phyloP scores from a whole-genome alignment of 2,797 vertebrate species.

The Danionella dracula region DNA sequence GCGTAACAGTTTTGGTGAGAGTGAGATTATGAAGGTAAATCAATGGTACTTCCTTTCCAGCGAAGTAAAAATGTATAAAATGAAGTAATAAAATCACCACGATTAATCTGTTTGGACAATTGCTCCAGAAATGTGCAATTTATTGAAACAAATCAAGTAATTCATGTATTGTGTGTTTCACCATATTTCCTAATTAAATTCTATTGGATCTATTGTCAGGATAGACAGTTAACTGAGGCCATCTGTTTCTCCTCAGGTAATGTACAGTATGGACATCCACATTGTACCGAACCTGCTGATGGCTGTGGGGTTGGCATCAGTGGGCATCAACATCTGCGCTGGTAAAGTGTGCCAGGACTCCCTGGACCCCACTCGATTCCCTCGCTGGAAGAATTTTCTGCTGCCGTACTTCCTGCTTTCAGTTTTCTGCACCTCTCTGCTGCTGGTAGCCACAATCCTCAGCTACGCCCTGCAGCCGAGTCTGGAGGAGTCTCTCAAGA shows the following conservation, averaged over 20 bases:
- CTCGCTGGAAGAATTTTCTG: constrained; percentile 85
- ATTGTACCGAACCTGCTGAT: constrained; percentile 94
- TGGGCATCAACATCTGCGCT: constrained; percentile 84
- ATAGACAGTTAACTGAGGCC: not conserved
- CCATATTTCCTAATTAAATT: no score
- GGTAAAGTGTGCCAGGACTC: constrained; percentile 93
- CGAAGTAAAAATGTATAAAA: no score
- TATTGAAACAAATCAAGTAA: no score
- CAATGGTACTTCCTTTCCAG: no score
- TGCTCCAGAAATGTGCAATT: no score
- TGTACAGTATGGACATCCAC: constrained; percentile 93
- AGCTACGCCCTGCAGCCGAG: constrained; percentile 83
- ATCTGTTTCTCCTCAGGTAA: constrained; percentile 66
- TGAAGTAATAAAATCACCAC: no score
- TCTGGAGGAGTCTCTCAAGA: constrained; percentile 85
- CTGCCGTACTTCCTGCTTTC: constrained; percentile 77
- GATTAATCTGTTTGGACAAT: no score
- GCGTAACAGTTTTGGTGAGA: no score
- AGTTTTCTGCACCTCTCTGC: constrained; percentile 69
- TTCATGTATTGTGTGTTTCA: no score
- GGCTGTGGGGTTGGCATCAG: constrained; percentile 81
- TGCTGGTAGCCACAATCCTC: constrained; percentile 77
- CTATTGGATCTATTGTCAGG: not conserved
- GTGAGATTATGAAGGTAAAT: no score
- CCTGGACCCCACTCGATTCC: constrained; percentile 82